Evolutionary conservation across 2,888 invertebrate species (phyloP).

Genomic region (Neoascia interrupta): DNA sequence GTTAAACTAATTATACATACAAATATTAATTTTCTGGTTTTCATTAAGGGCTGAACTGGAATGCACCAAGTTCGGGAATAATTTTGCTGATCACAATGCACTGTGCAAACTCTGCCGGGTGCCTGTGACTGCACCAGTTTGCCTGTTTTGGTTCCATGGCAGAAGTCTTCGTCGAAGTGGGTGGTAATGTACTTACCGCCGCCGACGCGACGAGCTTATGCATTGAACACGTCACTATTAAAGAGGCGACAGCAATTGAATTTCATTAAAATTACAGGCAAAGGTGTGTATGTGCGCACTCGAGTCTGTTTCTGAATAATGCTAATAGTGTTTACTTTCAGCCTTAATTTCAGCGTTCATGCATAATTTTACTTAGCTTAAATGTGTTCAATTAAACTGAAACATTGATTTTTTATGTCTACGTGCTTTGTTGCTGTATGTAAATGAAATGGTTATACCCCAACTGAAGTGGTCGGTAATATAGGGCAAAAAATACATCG

Average conservation of each 20-base stretch:
- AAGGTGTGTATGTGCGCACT: conserved; percentile 11
- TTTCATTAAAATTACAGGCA: conserved; percentile 36
- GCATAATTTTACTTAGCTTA: conserved; percentile 20
- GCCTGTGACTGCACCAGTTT: conserved; percentile 20
- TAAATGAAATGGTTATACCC: no score
- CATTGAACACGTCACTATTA: conserved; percentile 23
- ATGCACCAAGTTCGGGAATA: conserved; percentile 26
- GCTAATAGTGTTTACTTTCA: conserved; percentile 21
- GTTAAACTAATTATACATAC: conserved; percentile 27
- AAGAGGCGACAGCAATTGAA: conserved; percentile 39
- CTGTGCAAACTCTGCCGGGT: not conserved
- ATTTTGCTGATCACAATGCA: conserved; percentile 11
- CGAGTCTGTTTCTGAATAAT: not conserved
- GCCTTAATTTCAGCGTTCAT: conserved; percentile 1
- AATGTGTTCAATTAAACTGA: conserved; percentile 1
- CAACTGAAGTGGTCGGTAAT: no score
- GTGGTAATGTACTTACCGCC: not conserved
- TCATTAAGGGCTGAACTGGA: conserved; percentile 19
- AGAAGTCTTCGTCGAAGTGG: not conserved
- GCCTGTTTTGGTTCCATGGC: not conserved
- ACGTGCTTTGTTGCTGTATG: no score
- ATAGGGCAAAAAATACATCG: no score
- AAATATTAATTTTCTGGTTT: conserved; percentile 33
- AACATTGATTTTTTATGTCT: no score
- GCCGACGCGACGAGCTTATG: conserved; percentile 20